phyloP scores from a whole-genome alignment of 2,888 invertebrate genomes.

The Euproctis similis region DNA sequence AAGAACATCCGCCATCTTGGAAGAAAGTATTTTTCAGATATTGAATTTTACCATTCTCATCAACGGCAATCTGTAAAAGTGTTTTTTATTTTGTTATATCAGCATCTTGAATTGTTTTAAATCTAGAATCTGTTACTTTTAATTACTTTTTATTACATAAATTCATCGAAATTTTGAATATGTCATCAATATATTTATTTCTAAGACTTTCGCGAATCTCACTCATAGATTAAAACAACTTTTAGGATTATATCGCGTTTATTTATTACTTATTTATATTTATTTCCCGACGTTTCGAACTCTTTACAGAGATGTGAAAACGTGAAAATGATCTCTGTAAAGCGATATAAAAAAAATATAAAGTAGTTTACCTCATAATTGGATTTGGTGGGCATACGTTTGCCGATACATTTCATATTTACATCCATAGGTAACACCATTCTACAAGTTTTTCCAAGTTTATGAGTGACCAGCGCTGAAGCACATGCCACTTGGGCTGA shows the following conservation, averaged over 20 bases:
- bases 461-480: slow-evolving; percentile 62
- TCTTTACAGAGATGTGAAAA: no score
- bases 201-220: no score
- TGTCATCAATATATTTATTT: no score
- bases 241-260: no score
- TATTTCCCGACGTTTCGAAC: no score
- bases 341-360: slow-evolving; percentile 36
- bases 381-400: slow-evolving; percentile 61
- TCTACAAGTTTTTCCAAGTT: slow-evolving; percentile 78
- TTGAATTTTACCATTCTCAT: slow-evolving; percentile 78
- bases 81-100: no score
- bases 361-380: slow-evolving; percentile 74
- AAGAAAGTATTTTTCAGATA: slow-evolving; percentile 71
- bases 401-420: slow-evolving; percentile 77
- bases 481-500: slow-evolving; percentile 59
- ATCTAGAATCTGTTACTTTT: background rate
- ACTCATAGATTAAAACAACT: no score
- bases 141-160: background rate
- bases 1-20: slow-evolving; percentile 60
- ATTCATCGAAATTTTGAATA: background rate
- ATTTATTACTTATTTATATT: no score
- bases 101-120: no score
- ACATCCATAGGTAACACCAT: slow-evolving; percentile 78
- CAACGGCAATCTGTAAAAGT: slow-evolving; percentile 49
- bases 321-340: no score